Evolutionary conservation across 2,113 vertebrate species (phyloP).

Genomic region (Oxyruncus cristatus): DNA sequence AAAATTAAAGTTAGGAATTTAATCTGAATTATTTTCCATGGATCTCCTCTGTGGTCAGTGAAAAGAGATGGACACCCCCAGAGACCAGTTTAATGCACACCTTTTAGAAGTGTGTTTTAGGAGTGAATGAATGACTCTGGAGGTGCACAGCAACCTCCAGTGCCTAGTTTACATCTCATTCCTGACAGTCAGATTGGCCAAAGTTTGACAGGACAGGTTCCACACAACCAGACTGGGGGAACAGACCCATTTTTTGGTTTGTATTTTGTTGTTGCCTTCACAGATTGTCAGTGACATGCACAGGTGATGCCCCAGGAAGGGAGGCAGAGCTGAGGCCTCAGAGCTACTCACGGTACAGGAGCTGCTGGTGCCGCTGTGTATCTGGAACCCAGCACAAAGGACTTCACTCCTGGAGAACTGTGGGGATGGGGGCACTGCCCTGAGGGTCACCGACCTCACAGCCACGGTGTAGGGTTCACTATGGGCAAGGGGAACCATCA

Average conservation of each 20-base stretch:
- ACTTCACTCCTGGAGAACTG: slow-evolving; percentile 69
- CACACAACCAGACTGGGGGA: neutral
- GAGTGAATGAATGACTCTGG: neutral
- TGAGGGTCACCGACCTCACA: slow-evolving; percentile 65
- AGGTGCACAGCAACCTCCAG: neutral
- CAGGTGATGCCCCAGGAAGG: neutral
- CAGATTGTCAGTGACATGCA: neutral
- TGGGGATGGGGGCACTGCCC: slow-evolving; percentile 29
- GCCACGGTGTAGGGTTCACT: slow-evolving; percentile 75
- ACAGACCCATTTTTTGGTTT: neutral
- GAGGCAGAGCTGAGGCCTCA: neutral
- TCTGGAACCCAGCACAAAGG: slow-evolving; percentile 74
- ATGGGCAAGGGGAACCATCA: neutral
- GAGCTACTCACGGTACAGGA: slow-evolving; percentile 65
- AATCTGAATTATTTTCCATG: neutral
- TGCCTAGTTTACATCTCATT: neutral
- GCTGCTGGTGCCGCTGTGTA: slow-evolving; percentile 30
- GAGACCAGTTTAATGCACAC: neutral
- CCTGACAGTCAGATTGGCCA: neutral
- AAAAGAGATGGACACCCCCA: neutral
- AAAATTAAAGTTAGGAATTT: neutral
- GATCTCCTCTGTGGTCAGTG: neutral
- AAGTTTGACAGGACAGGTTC: neutral
- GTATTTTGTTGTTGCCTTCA: neutral
- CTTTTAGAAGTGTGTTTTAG: neutral